Base-by-base conservation (phyloP, 2,888 invertebrate genomes). In the Busseola fusca region DNA sequence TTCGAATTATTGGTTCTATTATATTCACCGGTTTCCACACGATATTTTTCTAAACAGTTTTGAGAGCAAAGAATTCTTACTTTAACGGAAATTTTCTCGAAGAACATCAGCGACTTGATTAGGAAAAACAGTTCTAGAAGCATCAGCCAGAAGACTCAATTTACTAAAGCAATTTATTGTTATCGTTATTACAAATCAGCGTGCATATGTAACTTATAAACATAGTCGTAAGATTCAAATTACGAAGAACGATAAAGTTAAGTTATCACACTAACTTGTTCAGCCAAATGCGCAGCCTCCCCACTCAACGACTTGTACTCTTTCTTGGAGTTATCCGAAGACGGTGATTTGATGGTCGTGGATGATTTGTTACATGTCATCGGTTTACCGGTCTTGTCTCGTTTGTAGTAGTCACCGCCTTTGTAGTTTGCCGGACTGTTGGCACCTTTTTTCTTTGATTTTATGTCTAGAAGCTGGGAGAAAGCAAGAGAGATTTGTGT, bases 201-300 rank as follows among this genome's bases (percentile, higher is more conserved):
- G n/a, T n/a, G n/a, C n/a, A n/a, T n/a, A 37, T 7, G 25, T 3
- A 18, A 25, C 45, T 27, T 48, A 37, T 3, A 1, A 10, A 4
- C n/a, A 57, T 14, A 42, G 16, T 7, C 1, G 34, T 42, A 74
- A 42, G 42, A n/a, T 45, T 52, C 18, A 62, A 71, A 64, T 12
- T 52, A 27, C 42, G 42, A 74, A 27, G 5, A 5, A 16, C 0
- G n/a, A 62, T 16, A 18, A 40, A 27, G n/a, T 64, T 14, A 34
- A 16, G 48, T 69, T n/a, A 30, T 12, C 2, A 42, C 4, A 65
- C 71, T 65, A 60, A 95, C 94, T 90, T 94, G 94, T 30, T 93
- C 92, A 45, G 88, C 92, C 42, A 94, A 83, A 66, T 89, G 78
- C 0, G 91, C 78, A 0, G 93, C 86, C 40, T 92, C 93, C 0